Evolutionary conservation across 1,140 invertebrate genomes (phyloP).

Genomic region (Diabrotica virgifera): DNA sequence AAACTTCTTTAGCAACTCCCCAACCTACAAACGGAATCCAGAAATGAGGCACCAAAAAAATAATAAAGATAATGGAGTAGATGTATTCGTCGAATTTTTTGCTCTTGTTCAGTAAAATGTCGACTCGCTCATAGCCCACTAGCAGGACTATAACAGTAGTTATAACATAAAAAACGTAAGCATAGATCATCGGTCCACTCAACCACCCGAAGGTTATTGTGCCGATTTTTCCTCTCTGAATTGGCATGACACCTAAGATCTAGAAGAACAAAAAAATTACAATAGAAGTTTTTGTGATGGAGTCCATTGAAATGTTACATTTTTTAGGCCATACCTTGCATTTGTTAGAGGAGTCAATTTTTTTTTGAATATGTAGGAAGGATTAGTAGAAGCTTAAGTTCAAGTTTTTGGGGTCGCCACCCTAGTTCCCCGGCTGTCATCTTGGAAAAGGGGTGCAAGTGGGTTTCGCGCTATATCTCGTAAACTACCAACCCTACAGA

Average conservation of each 20-base stretch:
- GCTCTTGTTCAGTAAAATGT: slow-evolving; percentile 53
- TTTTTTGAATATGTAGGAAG: too few species aligned
- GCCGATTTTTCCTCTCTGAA: slow-evolving; percentile 49
- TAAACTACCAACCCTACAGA: too few species aligned
- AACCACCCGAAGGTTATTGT: slow-evolving; percentile 59
- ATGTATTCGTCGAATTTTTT: slow-evolving; percentile 62
- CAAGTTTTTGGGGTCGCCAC: too few species aligned
- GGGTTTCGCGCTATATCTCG: too few species aligned
- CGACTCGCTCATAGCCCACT: slow-evolving; percentile 56
- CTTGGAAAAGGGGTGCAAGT: too few species aligned
- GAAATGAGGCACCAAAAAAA: slow-evolving; percentile 60
- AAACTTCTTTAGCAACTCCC: slow-evolving; percentile 59
- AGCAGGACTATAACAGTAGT: slow-evolving; percentile 54
- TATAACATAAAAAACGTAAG: slow-evolving; percentile 56
- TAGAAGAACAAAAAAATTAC: slow-evolving; percentile 24
- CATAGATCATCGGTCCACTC: slow-evolving; percentile 58
- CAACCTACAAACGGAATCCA: slow-evolving; percentile 64
- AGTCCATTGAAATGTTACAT: too few species aligned
- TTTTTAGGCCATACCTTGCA: too few species aligned
- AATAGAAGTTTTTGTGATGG: too few species aligned
- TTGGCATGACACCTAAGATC: slow-evolving; percentile 59
- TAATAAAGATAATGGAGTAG: slow-evolving; percentile 59
- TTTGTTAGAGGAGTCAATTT: too few species aligned
- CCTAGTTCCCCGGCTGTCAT: too few species aligned
- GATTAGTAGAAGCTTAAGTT: too few species aligned